Conservation (phyloP, 2,888 invertebrate genomes). For the Opisthograptis luteolata region DNA sequence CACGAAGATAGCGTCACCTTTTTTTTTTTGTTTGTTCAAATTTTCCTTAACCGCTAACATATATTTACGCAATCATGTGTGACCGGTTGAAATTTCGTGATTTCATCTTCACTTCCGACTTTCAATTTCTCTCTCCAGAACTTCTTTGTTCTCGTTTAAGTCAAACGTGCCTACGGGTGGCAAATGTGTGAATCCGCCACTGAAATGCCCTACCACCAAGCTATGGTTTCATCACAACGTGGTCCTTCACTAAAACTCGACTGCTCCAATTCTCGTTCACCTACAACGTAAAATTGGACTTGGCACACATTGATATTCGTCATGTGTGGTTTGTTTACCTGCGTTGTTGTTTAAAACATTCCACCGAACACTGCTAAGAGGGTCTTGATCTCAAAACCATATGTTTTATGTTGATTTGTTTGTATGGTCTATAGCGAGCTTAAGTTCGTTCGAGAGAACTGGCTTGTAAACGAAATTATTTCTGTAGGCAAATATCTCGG, state of each 20-base stretch:
- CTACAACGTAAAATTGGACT: constrained; percentile 48
- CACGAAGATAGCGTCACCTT: no score
- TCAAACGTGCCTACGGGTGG: no score
- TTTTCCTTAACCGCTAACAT: no score
- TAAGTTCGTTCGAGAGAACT: no score
- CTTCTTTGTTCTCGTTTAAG: constrained; percentile 24
- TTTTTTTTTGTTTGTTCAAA: no score
- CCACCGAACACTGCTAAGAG: neutral
- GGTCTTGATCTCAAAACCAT: constrained; percentile 1
- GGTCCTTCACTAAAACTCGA: no score
- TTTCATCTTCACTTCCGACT: neutral
- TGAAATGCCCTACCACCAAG: no score
- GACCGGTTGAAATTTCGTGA: no score
- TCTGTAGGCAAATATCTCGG: no score
- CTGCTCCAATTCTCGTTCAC: constrained; percentile 26
- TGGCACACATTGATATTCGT: constrained; percentile 50
- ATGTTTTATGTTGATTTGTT: constrained; percentile 2
- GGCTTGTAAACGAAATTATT: neutral
- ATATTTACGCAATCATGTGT: no score
- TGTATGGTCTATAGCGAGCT: constrained; percentile 5
- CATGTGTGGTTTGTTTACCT: constrained; percentile 41
- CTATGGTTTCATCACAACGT: no score
- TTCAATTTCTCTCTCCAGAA: neutral
- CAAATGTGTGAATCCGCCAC: no score
- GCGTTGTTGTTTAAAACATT: constrained; percentile 21